phyloP scores from a whole-genome alignment of 2,888 invertebrate species.

The Mesorhabditis spiculigera region DNA sequence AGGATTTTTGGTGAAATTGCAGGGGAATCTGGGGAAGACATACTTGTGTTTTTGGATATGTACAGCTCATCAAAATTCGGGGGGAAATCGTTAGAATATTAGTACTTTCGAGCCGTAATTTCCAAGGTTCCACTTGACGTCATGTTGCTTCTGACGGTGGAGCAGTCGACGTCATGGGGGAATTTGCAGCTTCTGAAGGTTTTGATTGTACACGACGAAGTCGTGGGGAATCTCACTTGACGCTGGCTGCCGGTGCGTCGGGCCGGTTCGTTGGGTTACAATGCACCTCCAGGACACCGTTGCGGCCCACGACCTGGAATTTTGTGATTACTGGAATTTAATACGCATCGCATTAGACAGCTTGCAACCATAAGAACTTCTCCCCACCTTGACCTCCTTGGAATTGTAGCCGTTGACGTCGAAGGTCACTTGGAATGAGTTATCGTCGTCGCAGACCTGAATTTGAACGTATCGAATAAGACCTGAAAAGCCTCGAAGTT shows the following conservation, averaged over 20 bases:
- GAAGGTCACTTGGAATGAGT: slow-evolving; percentile 1
- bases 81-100: neutral
- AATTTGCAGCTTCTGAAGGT: neutral
- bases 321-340: neutral
- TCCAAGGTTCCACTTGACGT: neutral
- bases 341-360: neutral
- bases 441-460: neutral
- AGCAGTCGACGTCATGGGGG: slow-evolving; percentile 2
- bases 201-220: neutral
- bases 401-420: neutral
- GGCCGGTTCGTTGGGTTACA: neutral
- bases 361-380: neutral
- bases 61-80: too few relatives aligned
- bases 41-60: too few relatives aligned
- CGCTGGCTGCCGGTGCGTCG: neutral
- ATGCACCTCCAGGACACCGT: slow-evolving; percentile 2
- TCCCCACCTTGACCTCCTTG: slow-evolving; percentile 1
- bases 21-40: too few relatives aligned
- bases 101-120: neutral
- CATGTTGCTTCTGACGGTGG: slow-evolving; percentile 2
- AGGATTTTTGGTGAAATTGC: too few relatives aligned
- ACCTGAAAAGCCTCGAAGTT: too few relatives aligned
- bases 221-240: neutral
- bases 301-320: neutral
- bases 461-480: neutral